A percentile compares a stretch with the other conserved stretches of the same genome.
Conservation (phyloP, 2,113 vertebrate species). For the Arvicanthis niloticus region DNA sequence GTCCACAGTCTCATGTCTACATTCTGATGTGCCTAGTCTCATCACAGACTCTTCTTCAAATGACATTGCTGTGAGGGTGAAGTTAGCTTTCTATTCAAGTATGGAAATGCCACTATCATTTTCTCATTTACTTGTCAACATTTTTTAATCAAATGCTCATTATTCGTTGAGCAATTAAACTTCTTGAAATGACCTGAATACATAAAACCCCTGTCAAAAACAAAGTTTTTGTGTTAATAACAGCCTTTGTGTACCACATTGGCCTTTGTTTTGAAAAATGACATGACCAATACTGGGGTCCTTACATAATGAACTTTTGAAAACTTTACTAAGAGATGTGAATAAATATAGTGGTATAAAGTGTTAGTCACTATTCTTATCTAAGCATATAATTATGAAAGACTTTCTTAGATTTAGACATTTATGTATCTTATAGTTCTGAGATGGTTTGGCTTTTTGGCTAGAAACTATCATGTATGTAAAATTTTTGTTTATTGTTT, state of each 20-base stretch:
- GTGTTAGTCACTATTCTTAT: slow-evolving; percentile 55
- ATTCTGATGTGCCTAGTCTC: neutral
- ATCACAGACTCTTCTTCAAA: neutral
- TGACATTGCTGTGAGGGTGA: neutral
- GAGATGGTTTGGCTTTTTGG: neutral
- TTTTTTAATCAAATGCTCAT: slow-evolving; percentile 45
- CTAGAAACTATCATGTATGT: neutral
- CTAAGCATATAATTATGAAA: slow-evolving; percentile 50
- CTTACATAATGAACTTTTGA: slow-evolving; percentile 50
- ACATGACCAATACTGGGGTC: slow-evolving; percentile 30
- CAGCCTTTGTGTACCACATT: slow-evolving; percentile 55
- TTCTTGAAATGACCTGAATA: slow-evolving; percentile 59
- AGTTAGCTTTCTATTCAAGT: slow-evolving; percentile 35
- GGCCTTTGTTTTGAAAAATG: slow-evolving; percentile 69
- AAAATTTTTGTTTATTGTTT: neutral
- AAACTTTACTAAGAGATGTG: slow-evolving; percentile 48
- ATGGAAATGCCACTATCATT: slow-evolving; percentile 53
- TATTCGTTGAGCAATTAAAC: slow-evolving; percentile 67
- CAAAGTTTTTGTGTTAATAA: slow-evolving; percentile 58
- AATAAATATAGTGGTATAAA: slow-evolving; percentile 19
- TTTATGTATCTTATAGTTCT: slow-evolving; percentile 30
- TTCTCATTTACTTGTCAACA: slow-evolving; percentile 57
- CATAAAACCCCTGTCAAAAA: slow-evolving; percentile 52
- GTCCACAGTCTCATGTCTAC: neutral
- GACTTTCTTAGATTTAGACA: slow-evolving; percentile 42